Conservation (phyloP, 53 echinoderm and acorn worm species). For the Pentamera pediparva region DNA sequence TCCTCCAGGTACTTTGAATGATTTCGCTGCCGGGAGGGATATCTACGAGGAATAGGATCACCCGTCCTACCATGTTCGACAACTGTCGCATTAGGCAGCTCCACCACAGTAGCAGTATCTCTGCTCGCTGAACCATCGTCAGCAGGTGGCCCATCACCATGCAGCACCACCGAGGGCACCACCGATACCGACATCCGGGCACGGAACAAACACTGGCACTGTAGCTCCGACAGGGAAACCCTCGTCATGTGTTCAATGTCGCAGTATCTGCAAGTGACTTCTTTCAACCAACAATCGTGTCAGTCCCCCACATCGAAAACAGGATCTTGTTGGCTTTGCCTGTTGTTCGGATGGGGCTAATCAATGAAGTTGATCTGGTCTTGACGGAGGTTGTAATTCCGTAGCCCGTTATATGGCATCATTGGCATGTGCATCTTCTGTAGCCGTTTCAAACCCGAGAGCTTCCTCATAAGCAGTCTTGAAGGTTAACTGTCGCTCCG, state of each 20-base stretch:
- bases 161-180: no score
- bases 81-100: background rate
- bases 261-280: background rate
- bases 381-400: background rate
- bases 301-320: no score
- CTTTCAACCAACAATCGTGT: background rate
- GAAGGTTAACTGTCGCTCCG: constrained; percentile 16
- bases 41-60: background rate
- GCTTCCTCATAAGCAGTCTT: background rate
- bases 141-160: no score
- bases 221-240: background rate
- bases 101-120: background rate
- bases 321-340: no score
- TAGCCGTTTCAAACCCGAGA: no score
- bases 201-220: no score
- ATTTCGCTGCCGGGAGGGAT: background rate
- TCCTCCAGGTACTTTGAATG: background rate
- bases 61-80: background rate
- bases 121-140: no score
- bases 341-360: background rate
- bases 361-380: background rate
- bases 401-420: background rate
- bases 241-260: background rate
- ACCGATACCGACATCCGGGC: no score
- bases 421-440: no score